Base-by-base conservation (phyloP, 2,113 vertebrate genomes). In the Podocnemis expansa region DNA sequence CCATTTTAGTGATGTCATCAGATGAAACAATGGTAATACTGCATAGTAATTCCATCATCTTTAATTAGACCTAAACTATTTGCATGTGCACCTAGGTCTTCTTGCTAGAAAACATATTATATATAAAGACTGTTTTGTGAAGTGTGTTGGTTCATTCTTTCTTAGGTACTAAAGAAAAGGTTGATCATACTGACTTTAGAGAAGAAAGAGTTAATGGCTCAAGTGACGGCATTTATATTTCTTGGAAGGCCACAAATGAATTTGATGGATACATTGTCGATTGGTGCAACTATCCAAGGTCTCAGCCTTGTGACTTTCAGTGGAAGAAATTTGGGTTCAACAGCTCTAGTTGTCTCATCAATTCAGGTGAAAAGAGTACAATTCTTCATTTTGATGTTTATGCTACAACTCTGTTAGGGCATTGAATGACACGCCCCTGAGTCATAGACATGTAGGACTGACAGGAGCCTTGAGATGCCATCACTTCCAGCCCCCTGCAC, bases 261-360 rank as follows among this genome's bases (percentile, higher is more conserved):
- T 87, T 87, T 55, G 45, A 93, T 5, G 93, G 97, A 55, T 98
- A 98, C 1, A 76, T 98, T n/a, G 94, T 98, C 1, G 97, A 98
- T 9, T 98, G 98, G 98, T 98, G 96, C 84, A 96, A 96, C 49
- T 89, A 90, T 1, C 96, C 96, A 0, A 52, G 2, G 47, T 52
- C 55, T 14, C 60, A 79, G 2, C 70, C 78, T 49, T 98, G 98
- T 94, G 94, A 96, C 45, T 92, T 98, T 21, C 97, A 97, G 34
- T 98, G 98, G 98, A 93, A 91, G 34, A 97, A 79, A 21, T 93
- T 98, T 38, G 97, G 91, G 51, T 54, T 95, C 55, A 93, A 95
- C 25, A 52, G 19, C 67, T 97, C 98, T 43, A 93, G 88, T 47
- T 95, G 96, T 55, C 22, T 97, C 73, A 96, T 98, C 51, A 88